Base-by-base conservation (phyloP, 2,888 invertebrate species). In the Calliphora vomitoria region DNA sequence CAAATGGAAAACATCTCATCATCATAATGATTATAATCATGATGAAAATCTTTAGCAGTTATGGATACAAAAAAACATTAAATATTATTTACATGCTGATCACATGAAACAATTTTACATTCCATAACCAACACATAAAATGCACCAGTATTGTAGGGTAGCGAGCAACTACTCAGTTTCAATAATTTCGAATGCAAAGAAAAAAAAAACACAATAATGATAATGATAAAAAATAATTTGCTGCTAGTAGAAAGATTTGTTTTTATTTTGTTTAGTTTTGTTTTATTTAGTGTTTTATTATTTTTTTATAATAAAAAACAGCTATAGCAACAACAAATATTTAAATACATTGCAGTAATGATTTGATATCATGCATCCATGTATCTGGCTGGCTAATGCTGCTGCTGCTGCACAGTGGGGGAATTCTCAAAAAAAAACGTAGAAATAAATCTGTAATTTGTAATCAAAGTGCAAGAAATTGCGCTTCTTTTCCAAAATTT, bases 321-420 rank as follows among this genome's bases (percentile, higher is more conserved):
- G 2, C 25, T n/a, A n/a, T n/a, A n/a, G n/a, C 31, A 58, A 76
- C 41, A 68, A 38, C 31, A 44, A 41, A 75, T 50, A 62, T 3
- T 58, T 74, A 58, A 78, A 72, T 55, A 72, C 44, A 47, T 69
- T 79, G 74, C 53, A 55, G 76, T 84, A 87, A 87, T 82, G 81
- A 82, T 84, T 78, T 78, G 81, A 87, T 84, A 87, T 82, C 87
- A 84, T 78, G 81, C 80, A 76, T 55, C 55, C 6, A 10, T 72
- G 10, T 25, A 15, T 20, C 47, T 60, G n/a, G 8, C 13, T 47
- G 20, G 8, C 25, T 18, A 20, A 47, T 20, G 10, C 13, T 47
- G 18, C 25, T 47, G 18, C 25, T 25, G 11, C 20, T 50, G 47
- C 25, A 25, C 25, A 25, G 2, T 25, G 25, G 25, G 25, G 25